Percentiles rank a stretch among this genome's conserved stretches.
phyloP scores from a whole-genome alignment of 2,888 invertebrate species.

The Neria commutata region DNA sequence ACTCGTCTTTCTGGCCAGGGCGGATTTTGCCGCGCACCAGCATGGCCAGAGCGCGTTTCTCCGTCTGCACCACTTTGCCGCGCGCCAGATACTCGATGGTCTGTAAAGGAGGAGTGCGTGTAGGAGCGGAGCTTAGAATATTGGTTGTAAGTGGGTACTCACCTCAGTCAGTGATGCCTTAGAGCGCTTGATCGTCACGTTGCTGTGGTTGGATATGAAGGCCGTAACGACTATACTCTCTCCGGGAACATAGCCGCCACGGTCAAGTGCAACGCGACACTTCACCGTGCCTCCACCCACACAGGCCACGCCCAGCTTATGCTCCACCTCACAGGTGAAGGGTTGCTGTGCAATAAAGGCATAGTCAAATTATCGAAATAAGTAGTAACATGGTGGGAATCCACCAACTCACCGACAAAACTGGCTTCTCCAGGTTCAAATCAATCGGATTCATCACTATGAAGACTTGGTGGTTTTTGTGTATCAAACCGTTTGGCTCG shows the following conservation, averaged over 20 bases:
- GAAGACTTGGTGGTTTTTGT: constrained; percentile 96
- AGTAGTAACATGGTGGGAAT: neutral
- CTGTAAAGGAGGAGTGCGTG: constrained; percentile 57
- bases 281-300: constrained; percentile 86
- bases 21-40: constrained; percentile 81
- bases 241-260: constrained; percentile 94
- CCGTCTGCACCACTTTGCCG: constrained; percentile 85
- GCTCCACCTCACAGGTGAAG: constrained; percentile 89
- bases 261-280: constrained; percentile 84
- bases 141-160: constrained; percentile 3
- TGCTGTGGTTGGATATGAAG: constrained; percentile 82
- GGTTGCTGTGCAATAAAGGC: constrained; percentile 70
- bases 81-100: constrained; percentile 89
- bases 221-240: constrained; percentile 89
- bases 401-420: constrained; percentile 75
- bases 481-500: constrained; percentile 83
- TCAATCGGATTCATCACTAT: constrained; percentile 96
- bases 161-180: constrained; percentile 80
- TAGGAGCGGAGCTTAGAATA: neutral
- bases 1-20: constrained; percentile 80
- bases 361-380: constrained; percentile 3
- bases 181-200: constrained; percentile 83
- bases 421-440: constrained; percentile 86
- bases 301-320: constrained; percentile 86
- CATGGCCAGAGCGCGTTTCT: constrained; percentile 82